Base-by-base conservation (phyloP, 2,113 vertebrate genomes). In the Centropristis striata region DNA sequence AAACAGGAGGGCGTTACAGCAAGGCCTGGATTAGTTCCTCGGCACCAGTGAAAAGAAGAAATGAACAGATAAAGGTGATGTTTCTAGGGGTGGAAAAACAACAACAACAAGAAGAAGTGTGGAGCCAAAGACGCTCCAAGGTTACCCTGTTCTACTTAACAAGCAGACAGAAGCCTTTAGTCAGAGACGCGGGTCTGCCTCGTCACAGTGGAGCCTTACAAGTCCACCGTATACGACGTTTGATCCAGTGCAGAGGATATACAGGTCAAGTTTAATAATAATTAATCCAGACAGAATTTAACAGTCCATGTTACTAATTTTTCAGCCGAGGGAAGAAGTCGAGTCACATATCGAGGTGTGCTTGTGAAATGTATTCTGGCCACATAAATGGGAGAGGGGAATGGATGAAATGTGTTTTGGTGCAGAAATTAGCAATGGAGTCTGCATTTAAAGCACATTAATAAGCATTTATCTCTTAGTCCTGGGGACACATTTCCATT, bases 1-100 rank as follows among this genome's bases (percentile, higher is more conserved):
- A 44, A 77, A 86, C 61, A 54, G 47, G 36, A 75, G 21, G 61
- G 58, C 0, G 14, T 65, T 72, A 63, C 64, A 18, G 28, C 36
- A 54, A 68, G 57, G 49, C 63, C 27, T 53, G 32, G 28, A 59
- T 12, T 36, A 59, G 39, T 32, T 65, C 55, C 49, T 67, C 39
- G 20, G 49, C 44, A 37, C 50, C 28, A 53, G 37, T 47, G 16
- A 74, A 54, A 60, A 15, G 70, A 39, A 68, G 32, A 39, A 47
- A 59, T 18, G 15, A 57, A 77, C 37, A 51, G 36, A 58, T 25
- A 21, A 23, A 57, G 20, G 15, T 3, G 4, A 59, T n/a, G 28
- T 28, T 36, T 58, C 39, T n/a, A 27, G 15, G 61, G 18, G 63
- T 65, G 66, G 65, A 54, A 66, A 63, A 65, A 80, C 15, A 6